Evolutionary conservation across 2,797 vertebrate species (phyloP).

Genomic region (Phaenicophaeus curvirostris): DNA sequence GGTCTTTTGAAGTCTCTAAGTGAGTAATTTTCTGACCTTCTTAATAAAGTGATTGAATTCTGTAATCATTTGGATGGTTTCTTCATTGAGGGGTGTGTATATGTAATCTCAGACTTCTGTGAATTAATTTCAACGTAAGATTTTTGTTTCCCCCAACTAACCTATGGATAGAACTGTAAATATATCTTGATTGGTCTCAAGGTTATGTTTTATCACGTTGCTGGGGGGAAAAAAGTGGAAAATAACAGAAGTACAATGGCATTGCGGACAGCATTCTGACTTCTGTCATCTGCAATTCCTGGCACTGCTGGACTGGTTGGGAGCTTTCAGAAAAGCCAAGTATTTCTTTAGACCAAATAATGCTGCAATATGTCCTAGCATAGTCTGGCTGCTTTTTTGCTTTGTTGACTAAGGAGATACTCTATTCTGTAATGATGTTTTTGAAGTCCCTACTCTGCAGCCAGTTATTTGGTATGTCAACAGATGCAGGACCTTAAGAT

Average conservation of each 20-base stretch:
- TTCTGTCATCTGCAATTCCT: not conserved
- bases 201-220: not conserved
- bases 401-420: not conserved
- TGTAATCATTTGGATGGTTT: not conserved
- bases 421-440: not conserved
- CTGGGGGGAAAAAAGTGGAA: not conserved
- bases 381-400: not conserved
- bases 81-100: not conserved
- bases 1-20: not conserved
- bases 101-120: not conserved
- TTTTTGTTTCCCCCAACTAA: not conserved
- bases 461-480: not conserved
- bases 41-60: not conserved
- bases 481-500: not conserved
- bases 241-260: not conserved
- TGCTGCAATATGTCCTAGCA: not conserved
- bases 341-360: not conserved
- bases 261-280: not conserved
- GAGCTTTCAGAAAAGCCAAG: not conserved
- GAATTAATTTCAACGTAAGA: not conserved
- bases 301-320: not conserved
- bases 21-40: not conserved
- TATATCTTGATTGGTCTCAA: not conserved
- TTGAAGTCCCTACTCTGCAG: not conserved
- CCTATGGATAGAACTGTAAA: not conserved